These are phyloP conservation scores for Phyllotreta cruciferae DNA, from an alignment of 2,888 invertebrate species.

Conservation along the genomic window DNA sequence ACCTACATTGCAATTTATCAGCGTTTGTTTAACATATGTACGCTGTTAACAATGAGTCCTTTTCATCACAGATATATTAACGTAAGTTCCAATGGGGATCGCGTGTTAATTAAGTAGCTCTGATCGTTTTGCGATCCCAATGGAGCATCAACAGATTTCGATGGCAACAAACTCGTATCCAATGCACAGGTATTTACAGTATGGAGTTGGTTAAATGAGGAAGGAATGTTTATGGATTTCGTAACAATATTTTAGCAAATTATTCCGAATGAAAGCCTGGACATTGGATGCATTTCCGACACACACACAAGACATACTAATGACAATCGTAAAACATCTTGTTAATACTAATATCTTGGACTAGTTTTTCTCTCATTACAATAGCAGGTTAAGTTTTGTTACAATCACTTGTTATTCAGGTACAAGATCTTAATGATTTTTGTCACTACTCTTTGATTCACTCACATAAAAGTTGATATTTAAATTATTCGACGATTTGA, in stretches of 20 bases:
- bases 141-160: conserved; percentile 14
- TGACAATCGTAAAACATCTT: conserved; percentile 42
- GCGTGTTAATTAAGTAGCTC: background rate
- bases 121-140: background rate
- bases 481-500: conserved; percentile 1
- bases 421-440: conserved; percentile 45
- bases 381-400: conserved; percentile 47
- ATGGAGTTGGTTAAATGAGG: too few relatives aligned
- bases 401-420: conserved; percentile 48
- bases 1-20: conserved; percentile 59
- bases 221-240: too few relatives aligned
- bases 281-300: conserved; percentile 16
- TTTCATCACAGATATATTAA: conserved; percentile 54
- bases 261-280: conserved; percentile 5
- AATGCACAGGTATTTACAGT: background rate
- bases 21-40: conserved; percentile 62
- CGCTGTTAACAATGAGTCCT: conserved; percentile 59
- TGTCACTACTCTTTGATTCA: conserved; percentile 34
- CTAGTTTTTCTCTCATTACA: conserved; percentile 46
- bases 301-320: conserved; percentile 39
- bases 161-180: conserved; percentile 10
- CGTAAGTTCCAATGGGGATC: conserved; percentile 39
- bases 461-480: conserved; percentile 18
- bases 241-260: background rate
- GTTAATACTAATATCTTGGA: conserved; percentile 46